Percentiles rank a stretch among this genome's conserved stretches.
Conservation (phyloP, 2,888 invertebrate genomes). For the Plusia festucae region DNA sequence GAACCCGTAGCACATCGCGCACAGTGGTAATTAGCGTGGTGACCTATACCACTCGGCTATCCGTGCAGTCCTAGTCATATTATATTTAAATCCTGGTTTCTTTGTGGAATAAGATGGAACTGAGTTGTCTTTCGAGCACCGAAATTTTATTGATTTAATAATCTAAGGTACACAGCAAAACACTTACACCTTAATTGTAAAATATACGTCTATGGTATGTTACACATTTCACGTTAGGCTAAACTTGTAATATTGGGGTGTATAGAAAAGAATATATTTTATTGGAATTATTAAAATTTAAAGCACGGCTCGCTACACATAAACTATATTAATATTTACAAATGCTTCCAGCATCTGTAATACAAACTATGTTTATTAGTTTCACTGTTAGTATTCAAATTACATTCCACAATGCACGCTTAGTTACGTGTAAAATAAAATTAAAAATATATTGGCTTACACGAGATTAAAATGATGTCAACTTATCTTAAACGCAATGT, state of each 20-base stretch:
- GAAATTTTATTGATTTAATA: too few species aligned
- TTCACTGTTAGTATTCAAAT: background rate
- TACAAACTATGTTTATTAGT: background rate
- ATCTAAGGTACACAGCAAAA: too few species aligned
- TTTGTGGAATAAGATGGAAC: too few species aligned
- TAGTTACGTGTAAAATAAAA: background rate
- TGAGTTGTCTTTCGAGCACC: too few species aligned
- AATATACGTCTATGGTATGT: too few species aligned
- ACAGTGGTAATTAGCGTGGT: too few species aligned
- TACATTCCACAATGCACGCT: background rate
- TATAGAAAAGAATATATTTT: background rate
- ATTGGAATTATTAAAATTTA: background rate
- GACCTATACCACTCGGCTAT: too few species aligned
- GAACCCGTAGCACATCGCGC: too few species aligned
- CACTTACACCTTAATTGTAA: too few species aligned
- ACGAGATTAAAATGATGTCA: background rate
- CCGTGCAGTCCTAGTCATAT: too few species aligned
- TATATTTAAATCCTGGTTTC: too few species aligned
- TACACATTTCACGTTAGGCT: too few species aligned
- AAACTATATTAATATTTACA: slow-evolving; percentile 3
- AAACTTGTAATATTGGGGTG: background rate
- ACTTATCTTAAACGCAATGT: background rate
- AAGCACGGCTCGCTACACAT: background rate
- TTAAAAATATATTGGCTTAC: background rate
- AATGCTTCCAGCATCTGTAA: background rate